These are phyloP conservation scores for Panzeria rudis DNA, from an alignment of 2,888 invertebrate species.

Conservation along the genomic window DNA sequence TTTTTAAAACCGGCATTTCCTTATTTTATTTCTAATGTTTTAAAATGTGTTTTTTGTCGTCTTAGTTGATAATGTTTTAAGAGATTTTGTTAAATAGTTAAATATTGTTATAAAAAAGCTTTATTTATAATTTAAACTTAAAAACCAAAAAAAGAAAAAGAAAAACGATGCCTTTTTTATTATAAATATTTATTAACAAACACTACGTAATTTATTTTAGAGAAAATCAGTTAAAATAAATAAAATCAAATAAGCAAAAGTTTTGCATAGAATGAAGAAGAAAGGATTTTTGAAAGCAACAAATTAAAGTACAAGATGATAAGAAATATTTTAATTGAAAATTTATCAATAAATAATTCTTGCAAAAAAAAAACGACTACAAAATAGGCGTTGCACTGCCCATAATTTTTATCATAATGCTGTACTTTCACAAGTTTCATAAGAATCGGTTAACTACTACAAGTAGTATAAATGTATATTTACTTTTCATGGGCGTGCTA, in stretches of 20 bases:
- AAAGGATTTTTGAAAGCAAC: too few species aligned
- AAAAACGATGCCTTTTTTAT: constrained; percentile 63
- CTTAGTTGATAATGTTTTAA: constrained; percentile 30
- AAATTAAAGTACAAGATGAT: too few species aligned
- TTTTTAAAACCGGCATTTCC: constrained; percentile 40
- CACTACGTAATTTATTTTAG: constrained; percentile 43
- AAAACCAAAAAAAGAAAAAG: constrained; percentile 31
- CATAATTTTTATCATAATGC: too few species aligned
- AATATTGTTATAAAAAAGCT: constrained; percentile 37
- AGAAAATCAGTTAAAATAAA: constrained; percentile 31
- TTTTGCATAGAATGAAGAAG: constrained; percentile 3
- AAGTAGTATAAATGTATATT: too few species aligned
- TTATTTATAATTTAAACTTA: constrained; percentile 51
- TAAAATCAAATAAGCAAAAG: background rate
- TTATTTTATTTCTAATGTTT: constrained; percentile 30
- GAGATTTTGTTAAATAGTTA: constrained; percentile 32
- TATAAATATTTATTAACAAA: constrained; percentile 43
- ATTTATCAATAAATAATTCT: too few species aligned
- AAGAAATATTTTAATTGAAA: too few species aligned
- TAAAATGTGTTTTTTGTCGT: background rate
- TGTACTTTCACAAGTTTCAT: too few species aligned
- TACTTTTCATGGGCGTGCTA: too few species aligned
- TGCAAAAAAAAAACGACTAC: too few species aligned
- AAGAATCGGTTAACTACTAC: too few species aligned
- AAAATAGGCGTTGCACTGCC: too few species aligned